Base-by-base conservation (phyloP, 2,888 invertebrate species). In the Melieria picta region DNA sequence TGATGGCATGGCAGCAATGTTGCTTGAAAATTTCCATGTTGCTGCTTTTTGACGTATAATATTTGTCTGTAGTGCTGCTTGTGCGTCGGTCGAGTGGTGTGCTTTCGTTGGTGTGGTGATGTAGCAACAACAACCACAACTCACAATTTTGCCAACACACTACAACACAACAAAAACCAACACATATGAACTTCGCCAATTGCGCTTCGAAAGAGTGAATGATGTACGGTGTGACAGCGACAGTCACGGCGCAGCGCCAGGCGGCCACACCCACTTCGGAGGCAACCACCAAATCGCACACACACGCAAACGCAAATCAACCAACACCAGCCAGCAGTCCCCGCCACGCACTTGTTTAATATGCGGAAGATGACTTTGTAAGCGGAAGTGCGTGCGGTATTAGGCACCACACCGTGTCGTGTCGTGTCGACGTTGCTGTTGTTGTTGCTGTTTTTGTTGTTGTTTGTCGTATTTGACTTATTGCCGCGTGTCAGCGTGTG, bases 341-440 rank as follows among this genome's bases (percentile, higher is more conserved):
- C 13, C 9, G 10, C 11, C 56, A 9, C 16, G 16, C 30, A 63
- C 56, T 57, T 73, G 71, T 43, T 71, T 71, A 74, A 74, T 72
- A 72, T 72, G 69, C 72, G 72, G 30, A 65, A 69, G 71, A 69
- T 74, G 71, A 58, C 71, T 72, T 72, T 63, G 71, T 68, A 60
- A 73, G 61, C 73, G 69, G 73, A 75, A 69, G 69, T 73, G 72
- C 69, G 67, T 72, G 75, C 67, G 60, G 71, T 52, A 56, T 67
- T 69, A 57, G 68, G 62, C 72, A 69, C 62, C 71, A 69, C 63
- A 72, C 67, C 64, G 65, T 70, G 72, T 73, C 68, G 60, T 67
- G 66, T 69, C 30, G 30, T 30, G 30, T 30, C 3, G 30, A 16
- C 16, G 16, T 16, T 0, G 16, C 16, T 16, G 16, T 16, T 16